Conservation (phyloP, 2,797 vertebrate species). For the Onychomys leucogaster region DNA sequence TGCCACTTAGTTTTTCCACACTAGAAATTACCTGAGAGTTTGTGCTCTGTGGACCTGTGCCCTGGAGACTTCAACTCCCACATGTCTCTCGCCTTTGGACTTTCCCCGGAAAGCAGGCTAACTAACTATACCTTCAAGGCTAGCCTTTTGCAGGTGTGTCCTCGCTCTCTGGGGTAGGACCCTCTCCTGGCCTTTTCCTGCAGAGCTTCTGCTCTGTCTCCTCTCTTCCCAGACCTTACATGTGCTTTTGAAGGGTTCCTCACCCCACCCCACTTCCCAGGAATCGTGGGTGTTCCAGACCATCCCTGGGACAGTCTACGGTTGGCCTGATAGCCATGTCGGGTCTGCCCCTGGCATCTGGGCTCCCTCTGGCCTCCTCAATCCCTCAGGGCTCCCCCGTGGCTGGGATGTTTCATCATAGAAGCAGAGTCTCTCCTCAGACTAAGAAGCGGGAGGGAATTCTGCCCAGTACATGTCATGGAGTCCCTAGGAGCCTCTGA, state of each 20-base stretch:
- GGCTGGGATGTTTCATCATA: background rate
- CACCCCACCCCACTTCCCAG: background rate
- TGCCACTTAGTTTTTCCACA: background rate
- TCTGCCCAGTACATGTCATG: background rate
- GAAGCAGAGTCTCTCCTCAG: background rate
- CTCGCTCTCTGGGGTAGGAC: fast-evolving
- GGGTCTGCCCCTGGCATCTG: background rate
- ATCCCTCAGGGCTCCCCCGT: background rate
- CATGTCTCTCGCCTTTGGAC: background rate
- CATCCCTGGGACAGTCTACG: background rate
- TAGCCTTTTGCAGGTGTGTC: fast-evolving
- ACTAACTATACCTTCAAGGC: fast-evolving
- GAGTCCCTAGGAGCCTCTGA: no score
- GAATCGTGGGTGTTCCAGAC: background rate
- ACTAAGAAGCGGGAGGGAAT: background rate
- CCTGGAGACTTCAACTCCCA: background rate
- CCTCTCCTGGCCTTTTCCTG: background rate
- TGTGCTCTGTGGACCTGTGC: background rate
- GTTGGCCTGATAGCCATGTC: background rate
- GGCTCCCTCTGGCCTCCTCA: background rate
- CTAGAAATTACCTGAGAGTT: background rate
- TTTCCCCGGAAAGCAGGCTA: background rate
- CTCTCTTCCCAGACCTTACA: background rate
- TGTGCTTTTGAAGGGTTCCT: no score
- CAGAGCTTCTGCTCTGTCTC: no score